A percentile compares a stretch with the other conserved stretches of the same genome.
Evolutionary conservation across 2,888 invertebrate species (phyloP).

Genomic region (Ectemnius lituratus): DNA sequence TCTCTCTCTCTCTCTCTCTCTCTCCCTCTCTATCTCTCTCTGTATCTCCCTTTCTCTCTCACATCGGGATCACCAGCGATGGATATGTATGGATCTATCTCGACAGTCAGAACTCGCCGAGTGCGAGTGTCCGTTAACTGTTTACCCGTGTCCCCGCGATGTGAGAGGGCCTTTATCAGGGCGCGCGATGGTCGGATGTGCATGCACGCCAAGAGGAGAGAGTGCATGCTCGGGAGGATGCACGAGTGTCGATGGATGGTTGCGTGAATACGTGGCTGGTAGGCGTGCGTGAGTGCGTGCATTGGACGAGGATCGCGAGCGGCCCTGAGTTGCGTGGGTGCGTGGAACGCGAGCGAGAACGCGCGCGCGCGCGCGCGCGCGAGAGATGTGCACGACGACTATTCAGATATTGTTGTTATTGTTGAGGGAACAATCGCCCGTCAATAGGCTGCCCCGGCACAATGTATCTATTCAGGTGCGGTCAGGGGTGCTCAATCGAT

Average conservation of each 20-base stretch:
- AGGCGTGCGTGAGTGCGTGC: slow-evolving; percentile 25
- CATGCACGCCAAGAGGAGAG: background rate
- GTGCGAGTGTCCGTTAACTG: slow-evolving; percentile 23
- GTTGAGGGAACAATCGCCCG: slow-evolving; percentile 77
- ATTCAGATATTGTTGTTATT: slow-evolving; percentile 78
- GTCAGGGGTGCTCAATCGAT: slow-evolving; percentile 75
- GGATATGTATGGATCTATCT: too few relatives aligned
- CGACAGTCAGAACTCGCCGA: background rate
- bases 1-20: too few relatives aligned
- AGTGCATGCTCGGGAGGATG: background rate
- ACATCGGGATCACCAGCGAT: too few relatives aligned
- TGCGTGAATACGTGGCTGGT: slow-evolving; percentile 26
- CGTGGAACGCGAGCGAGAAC: slow-evolving; percentile 47
- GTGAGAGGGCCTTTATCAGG: slow-evolving; percentile 24
- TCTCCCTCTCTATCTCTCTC: too few relatives aligned
- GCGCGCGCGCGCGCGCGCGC: slow-evolving; percentile 41
- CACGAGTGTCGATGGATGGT: background rate
- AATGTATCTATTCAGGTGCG: slow-evolving; percentile 78
- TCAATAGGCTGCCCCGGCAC: slow-evolving; percentile 77
- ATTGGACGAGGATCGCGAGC: slow-evolving; percentile 29
- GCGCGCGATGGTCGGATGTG: background rate
- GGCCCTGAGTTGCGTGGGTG: slow-evolving; percentile 53
- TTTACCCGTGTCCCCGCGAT: slow-evolving; percentile 27
- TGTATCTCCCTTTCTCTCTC: too few relatives aligned
- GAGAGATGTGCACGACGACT: slow-evolving; percentile 75